Conservation (phyloP, 2,888 invertebrate genomes). For the Crepidodera aurea region DNA sequence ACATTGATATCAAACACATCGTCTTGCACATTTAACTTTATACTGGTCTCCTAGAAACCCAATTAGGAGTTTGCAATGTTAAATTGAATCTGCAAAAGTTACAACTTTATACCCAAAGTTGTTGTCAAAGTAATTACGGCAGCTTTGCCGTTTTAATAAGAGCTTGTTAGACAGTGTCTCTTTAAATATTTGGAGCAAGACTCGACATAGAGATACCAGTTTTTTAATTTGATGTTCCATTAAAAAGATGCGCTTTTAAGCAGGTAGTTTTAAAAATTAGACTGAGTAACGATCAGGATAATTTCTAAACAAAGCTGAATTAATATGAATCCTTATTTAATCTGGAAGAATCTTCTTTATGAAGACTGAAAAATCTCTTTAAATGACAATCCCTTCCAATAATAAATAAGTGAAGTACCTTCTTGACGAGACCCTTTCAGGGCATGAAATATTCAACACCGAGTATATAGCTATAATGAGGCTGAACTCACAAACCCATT, state of each 20-base stretch:
- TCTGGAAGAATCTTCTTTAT: not conserved
- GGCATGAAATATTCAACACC: constrained; percentile 36
- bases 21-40: constrained; percentile 19
- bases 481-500: constrained; percentile 36
- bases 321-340: not conserved
- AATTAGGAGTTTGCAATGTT: constrained; percentile 34
- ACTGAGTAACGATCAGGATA: too few relatives aligned
- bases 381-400: constrained; percentile 17
- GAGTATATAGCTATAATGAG: constrained; percentile 38
- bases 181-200: constrained; percentile 15
- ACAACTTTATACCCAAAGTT: constrained; percentile 30
- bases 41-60: constrained; percentile 14
- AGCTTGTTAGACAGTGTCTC: constrained; percentile 28
- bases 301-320: too few relatives aligned
- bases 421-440: constrained; percentile 23
- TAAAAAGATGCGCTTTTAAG: too few relatives aligned
- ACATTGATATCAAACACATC: not conserved
- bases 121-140: constrained; percentile 34
- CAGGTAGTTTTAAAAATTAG: too few relatives aligned
- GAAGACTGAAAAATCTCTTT: not conserved
- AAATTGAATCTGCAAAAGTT: constrained; percentile 35
- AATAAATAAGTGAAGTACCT: constrained; percentile 17
- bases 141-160: constrained; percentile 29
- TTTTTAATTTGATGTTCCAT: not conserved
- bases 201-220: not conserved